phyloP scores from a whole-genome alignment of 2,888 invertebrate species.

The Lycophotia porphyrea region DNA sequence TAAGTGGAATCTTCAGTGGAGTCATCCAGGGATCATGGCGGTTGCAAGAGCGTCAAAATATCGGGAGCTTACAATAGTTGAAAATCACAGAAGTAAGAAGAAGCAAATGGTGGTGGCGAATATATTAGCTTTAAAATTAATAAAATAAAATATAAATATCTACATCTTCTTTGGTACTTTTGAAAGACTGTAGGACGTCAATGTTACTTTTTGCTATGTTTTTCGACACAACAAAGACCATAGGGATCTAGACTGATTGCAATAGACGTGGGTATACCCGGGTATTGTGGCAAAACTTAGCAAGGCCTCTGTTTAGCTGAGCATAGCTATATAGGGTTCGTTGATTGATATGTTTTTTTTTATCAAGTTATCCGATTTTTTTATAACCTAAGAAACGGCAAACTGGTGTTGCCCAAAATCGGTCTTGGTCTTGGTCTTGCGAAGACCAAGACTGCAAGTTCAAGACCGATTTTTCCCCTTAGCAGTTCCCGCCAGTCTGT shows the following conservation, averaged over 20 bases:
- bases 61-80: no score
- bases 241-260: not conserved
- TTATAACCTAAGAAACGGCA: not conserved
- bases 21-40: no score
- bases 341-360: not conserved
- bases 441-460: no score
- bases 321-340: not conserved
- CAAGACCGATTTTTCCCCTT: no score
- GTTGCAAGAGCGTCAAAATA: no score
- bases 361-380: not conserved
- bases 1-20: no score
- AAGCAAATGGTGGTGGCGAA: no score
- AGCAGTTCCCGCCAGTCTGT: no score
- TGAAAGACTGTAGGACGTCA: not conserved
- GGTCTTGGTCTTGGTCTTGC: no score
- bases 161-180: not conserved
- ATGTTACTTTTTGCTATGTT: not conserved
- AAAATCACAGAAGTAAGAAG: no score
- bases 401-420: no score
- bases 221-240: not conserved
- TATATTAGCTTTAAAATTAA: not conserved
- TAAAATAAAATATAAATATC: not conserved
- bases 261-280: not conserved
- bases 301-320: not conserved
- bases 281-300: not conserved